A percentile compares a stretch with the other conserved stretches of the same genome.
Evolutionary conservation across 1,140 invertebrate genomes (phyloP).

Genomic region (Drosophila sucinea): DNA sequence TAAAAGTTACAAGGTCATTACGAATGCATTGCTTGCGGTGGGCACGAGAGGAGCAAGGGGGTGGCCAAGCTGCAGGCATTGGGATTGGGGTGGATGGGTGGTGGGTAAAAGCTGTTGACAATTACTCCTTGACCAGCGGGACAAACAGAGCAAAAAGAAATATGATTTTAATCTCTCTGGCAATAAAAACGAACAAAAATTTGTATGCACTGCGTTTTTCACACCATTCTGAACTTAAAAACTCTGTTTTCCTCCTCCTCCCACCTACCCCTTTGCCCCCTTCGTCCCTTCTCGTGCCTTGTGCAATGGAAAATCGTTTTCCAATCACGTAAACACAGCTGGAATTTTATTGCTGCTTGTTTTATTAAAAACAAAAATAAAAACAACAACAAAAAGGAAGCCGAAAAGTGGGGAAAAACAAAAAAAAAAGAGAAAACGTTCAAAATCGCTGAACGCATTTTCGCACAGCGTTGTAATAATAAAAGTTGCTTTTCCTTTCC

Average conservation of each 20-base stretch:
- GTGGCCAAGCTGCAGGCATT: neutral
- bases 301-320: slow-evolving; percentile 73
- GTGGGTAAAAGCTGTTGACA: slow-evolving; percentile 27
- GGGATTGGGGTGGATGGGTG: neutral
- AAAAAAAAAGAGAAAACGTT: neutral
- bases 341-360: slow-evolving; percentile 79
- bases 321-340: slow-evolving; percentile 80
- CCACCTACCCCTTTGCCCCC: slow-evolving; percentile 51
- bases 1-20: slow-evolving; percentile 68
- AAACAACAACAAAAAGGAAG: slow-evolving; percentile 39
- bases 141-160: slow-evolving; percentile 20
- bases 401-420: slow-evolving; percentile 25
- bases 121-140: slow-evolving; percentile 31
- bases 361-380: slow-evolving; percentile 61
- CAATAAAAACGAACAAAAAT: slow-evolving; percentile 65
- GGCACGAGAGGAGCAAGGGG: neutral
- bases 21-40: slow-evolving; percentile 36
- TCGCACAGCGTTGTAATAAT: slow-evolving; percentile 69
- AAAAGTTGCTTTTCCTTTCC: slow-evolving; percentile 59
- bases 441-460: slow-evolving; percentile 74
- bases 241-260: slow-evolving; percentile 13
- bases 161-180: slow-evolving; percentile 65
- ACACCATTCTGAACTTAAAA: slow-evolving; percentile 46
- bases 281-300: slow-evolving; percentile 16
- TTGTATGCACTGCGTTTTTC: slow-evolving; percentile 50